phyloP scores from a whole-genome alignment of 2,797 vertebrate genomes.

The Coranthus polyacanthus region DNA sequence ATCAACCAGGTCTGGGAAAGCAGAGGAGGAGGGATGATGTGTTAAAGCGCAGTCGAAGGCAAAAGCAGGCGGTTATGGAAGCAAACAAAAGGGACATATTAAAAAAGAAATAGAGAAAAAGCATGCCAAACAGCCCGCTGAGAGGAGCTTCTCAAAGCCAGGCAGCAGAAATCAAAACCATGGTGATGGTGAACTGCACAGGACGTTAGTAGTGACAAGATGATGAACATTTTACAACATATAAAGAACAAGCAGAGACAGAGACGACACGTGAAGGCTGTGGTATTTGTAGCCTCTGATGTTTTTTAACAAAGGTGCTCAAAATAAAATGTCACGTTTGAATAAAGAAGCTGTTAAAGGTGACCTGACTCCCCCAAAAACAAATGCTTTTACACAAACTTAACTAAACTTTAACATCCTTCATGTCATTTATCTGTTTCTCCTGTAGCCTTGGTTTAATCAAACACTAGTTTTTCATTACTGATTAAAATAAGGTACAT shows the following conservation, averaged over 20 bases:
- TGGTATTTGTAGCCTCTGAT: constrained; percentile 8
- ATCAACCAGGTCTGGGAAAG: no score
- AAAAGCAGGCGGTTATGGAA: constrained; percentile 30
- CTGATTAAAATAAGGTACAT: no score
- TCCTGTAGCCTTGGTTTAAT: constrained; percentile 12
- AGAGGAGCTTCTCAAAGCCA: no score
- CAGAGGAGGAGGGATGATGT: constrained; percentile 16
- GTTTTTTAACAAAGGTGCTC: no score
- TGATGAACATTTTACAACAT: constrained; percentile 31
- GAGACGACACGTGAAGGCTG: constrained; percentile 19
- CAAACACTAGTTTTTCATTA: no score
- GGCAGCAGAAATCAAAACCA: constrained; percentile 6
- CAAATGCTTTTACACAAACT: no score
- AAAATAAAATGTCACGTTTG: no score
- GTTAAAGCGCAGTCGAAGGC: constrained; percentile 21
- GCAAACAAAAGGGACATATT: constrained; percentile 25
- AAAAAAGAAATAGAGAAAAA: constrained; percentile 27
- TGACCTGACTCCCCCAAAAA: no score
- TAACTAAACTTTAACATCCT: no score
- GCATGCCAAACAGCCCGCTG: constrained; percentile 24
- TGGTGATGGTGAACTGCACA: constrained; percentile 29
- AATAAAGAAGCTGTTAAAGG: no score
- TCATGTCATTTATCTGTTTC: no score
- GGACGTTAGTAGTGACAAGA: constrained; percentile 12
- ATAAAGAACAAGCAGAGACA: constrained; percentile 24